Percentiles rank a stretch among this genome's conserved stretches.
Conservation (phyloP, 2,113 vertebrate genomes). For the Rhabdomys dilectus region DNA sequence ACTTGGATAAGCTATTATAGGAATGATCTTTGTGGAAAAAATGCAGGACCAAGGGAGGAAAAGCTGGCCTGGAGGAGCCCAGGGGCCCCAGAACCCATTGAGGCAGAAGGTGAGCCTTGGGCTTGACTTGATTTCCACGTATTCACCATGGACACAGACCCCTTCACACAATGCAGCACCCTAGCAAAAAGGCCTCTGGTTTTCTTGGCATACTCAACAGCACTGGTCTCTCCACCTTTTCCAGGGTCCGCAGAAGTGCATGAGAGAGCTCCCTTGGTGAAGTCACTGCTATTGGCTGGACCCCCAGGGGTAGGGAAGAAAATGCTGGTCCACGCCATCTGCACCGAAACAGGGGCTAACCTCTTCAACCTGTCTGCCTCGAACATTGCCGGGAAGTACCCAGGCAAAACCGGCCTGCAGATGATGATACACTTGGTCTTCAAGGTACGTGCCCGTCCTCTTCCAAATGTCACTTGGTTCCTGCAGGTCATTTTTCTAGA, state of each 20-base stretch:
- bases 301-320: constrained; percentile 91
- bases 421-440: constrained; percentile 90
- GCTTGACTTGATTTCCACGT: rapidly evolving
- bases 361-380: constrained; percentile 90
- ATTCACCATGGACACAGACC: rapidly evolving
- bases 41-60: not conserved
- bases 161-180: rapidly evolving
- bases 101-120: not conserved
- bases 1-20: not conserved
- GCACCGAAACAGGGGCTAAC: constrained; percentile 92
- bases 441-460: constrained; percentile 84
- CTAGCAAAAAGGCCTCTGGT: rapidly evolving
- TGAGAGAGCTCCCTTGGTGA: constrained; percentile 89
- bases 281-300: constrained; percentile 89
- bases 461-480: rapidly evolving
- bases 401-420: constrained; percentile 84
- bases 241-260: constrained; percentile 90
- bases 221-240: constrained; percentile 46
- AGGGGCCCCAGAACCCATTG: not conserved
- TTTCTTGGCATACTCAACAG: not conserved
- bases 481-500: not conserved
- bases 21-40: not conserved
- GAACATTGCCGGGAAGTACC: constrained; percentile 89
- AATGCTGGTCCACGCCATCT: constrained; percentile 91
- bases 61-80: rapidly evolving